These are phyloP conservation scores for Antitype chi DNA, from an alignment of 2,888 invertebrate species.

Conservation along the genomic window DNA sequence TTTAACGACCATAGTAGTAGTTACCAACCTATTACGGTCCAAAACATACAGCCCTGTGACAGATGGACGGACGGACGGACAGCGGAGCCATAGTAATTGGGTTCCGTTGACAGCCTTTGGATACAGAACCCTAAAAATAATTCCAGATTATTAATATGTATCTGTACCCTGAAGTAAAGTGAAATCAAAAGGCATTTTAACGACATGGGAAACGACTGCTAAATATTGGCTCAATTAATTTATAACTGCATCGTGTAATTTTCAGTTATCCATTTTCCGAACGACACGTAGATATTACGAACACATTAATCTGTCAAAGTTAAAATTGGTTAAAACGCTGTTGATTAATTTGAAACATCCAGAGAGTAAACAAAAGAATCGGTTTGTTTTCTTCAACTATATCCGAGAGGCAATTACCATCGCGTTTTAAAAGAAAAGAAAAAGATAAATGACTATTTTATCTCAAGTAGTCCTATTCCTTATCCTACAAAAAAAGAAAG, in stretches of 20 bases:
- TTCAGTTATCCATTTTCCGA: conserved; percentile 33
- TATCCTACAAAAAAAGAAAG: conserved; percentile 71
- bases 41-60: no score
- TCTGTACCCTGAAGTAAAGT: neutral
- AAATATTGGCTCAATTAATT: conserved; percentile 42
- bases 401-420: conserved; percentile 59
- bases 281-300: conserved; percentile 26
- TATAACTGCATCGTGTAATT: conserved; percentile 42
- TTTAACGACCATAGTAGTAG: no score
- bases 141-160: neutral
- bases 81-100: no score
- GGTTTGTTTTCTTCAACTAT: conserved; percentile 57
- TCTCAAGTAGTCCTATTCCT: conserved; percentile 72
- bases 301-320: conserved; percentile 34
- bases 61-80: no score
- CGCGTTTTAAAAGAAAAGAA: conserved; percentile 67
- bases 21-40: no score
- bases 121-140: neutral
- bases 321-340: conserved; percentile 33
- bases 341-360: conserved; percentile 16
- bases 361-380: conserved; percentile 52
- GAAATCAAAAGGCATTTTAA: conserved; percentile 5
- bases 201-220: neutral
- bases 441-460: conserved; percentile 78
- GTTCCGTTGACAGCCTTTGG: no score